Conservation (phyloP, 1,140 invertebrate genomes). For the Pogonomyrmex californicus region DNA sequence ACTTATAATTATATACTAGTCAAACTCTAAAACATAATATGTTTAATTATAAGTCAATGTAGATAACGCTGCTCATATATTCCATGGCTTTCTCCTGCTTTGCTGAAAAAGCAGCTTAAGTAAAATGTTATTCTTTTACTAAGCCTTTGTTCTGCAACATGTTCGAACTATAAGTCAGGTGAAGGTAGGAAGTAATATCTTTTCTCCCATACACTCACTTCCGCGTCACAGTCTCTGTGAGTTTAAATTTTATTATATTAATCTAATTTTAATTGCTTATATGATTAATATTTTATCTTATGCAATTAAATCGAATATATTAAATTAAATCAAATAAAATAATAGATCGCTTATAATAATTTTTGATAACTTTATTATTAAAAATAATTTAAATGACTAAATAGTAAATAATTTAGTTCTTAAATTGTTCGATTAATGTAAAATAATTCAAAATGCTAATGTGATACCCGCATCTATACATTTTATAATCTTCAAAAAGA, state of each 20-base stretch:
- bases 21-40: not conserved
- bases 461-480: not conserved
- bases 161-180: conserved; percentile 21
- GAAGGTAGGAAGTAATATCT: conserved; percentile 51
- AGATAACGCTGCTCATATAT: conserved; percentile 3
- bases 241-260: conserved; percentile 11
- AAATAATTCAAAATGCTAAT: not conserved
- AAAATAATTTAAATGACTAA: not conserved
- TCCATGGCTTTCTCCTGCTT: conserved; percentile 67
- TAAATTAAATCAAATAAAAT: not conserved
- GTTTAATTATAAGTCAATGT: not conserved
- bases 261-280: not conserved
- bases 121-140: conserved; percentile 34
- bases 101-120: conserved; percentile 15
- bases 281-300: not conserved
- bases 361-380: not conserved
- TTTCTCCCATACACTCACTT: conserved; percentile 37
- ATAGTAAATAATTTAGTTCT: not conserved
- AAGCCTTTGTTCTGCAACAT: not conserved
- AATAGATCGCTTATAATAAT: not conserved
- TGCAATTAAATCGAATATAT: not conserved
- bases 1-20: too few relatives aligned
- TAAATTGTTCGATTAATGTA: conserved; percentile 3
- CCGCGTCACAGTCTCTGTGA: not conserved
- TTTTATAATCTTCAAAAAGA: not conserved